Conservation (phyloP, 2,888 invertebrate species). For the Andrena flavipes region DNA sequence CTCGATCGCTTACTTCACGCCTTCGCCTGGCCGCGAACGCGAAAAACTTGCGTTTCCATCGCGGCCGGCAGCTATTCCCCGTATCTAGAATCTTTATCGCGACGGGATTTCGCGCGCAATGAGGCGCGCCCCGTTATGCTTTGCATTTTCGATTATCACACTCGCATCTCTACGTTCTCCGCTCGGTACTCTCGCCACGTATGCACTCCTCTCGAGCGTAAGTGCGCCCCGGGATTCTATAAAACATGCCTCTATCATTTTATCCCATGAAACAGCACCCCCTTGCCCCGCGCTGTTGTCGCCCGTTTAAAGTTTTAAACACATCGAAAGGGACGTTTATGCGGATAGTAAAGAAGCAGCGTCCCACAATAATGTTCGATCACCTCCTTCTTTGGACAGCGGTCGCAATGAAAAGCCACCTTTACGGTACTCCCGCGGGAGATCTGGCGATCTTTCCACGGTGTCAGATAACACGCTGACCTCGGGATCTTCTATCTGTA, state of each 20-base stretch:
- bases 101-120: slow-evolving; percentile 52
- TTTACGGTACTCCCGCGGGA: not conserved
- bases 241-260: slow-evolving; percentile 33
- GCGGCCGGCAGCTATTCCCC: not conserved
- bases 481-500: slow-evolving; percentile 5
- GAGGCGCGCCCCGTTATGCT: slow-evolving; percentile 42
- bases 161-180: slow-evolving; percentile 30
- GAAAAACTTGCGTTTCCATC: slow-evolving; percentile 32
- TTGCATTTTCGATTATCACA: slow-evolving; percentile 53
- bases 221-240: slow-evolving; percentile 7
- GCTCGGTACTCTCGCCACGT: slow-evolving; percentile 17
- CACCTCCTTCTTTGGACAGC: not conserved
- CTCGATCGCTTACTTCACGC: slow-evolving; percentile 21
- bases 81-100: slow-evolving; percentile 52
- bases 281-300: not conserved
- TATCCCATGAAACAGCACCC: not conserved
- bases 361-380: not conserved
- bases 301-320: not conserved
- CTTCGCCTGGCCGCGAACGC: slow-evolving; percentile 24
- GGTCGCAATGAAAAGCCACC: not conserved
- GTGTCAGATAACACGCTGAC: slow-evolving; percentile 13
- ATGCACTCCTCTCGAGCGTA: not conserved
- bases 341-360: not conserved
- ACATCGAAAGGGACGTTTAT: not conserved
- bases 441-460: not conserved